Base-by-base conservation (phyloP, 2,797 vertebrate genomes). In the Aldrovandia affinis region DNA sequence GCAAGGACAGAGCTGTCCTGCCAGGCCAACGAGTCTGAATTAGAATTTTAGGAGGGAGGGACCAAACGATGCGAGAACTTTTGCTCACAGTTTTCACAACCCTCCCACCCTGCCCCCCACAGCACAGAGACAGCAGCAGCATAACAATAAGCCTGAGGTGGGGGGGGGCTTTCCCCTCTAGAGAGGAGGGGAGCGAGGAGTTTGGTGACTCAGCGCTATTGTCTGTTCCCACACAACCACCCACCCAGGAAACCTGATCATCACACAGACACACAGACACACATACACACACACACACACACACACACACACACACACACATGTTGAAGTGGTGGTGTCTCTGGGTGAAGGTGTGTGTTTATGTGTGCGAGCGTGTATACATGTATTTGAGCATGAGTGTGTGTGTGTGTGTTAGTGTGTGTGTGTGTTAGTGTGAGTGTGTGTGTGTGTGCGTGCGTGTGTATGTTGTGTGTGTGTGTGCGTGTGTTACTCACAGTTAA, bases 381-480 rank as follows among this genome's bases (percentile, higher is more conserved):
- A 50, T 10, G 47, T 8, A 12, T 57, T 3, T 8, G 7, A 2
- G 63, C 30, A 30, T 70, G 1, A 15, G 3, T 70, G 65, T 70
- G 65, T 70, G 15, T 6, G 15, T 36, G 65, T 12, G 30, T 3
- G 15, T 3, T 89, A 88, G 88, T 83, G 85, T 78, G 93, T 94
- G 95, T 95, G 15, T 8, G 54, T 57, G 54, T 8, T 2, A 2
- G 63, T 65, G 65, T 70, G 1, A 15, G 3, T 70, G 65, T 70
- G 65, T 70, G 15, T 6, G 15, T 36, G 65, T 12, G 30, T 3
- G 15, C 3, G 89, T 88, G 88, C 82, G 85, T 78, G 93, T 94
- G 95, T 95, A 94, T 95, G 94, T 94, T 94, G 93, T 73, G 89
- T 90, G 77, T 20, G 47, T 80, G n/a, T 20, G n/a, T 80, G 50